These are phyloP conservation scores for Rostratula benghalensis DNA, from an alignment of 2,113 vertebrate species.

Conservation along the genomic window DNA sequence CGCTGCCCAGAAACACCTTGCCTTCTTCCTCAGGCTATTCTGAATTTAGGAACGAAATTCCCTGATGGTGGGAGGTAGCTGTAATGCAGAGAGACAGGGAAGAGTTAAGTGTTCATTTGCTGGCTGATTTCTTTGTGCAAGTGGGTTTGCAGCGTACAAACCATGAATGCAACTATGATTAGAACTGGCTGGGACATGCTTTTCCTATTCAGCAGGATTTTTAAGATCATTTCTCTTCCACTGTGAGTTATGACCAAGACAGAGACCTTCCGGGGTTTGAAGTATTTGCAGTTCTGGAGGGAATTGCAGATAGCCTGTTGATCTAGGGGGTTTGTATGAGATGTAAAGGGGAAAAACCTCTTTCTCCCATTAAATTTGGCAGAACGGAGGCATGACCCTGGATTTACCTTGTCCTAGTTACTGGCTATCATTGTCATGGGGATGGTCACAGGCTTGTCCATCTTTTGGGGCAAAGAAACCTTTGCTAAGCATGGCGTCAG, in stretches of 20 bases:
- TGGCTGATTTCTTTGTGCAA: not conserved
- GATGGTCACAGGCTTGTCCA: not conserved
- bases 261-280: not conserved
- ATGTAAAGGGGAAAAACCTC: not conserved
- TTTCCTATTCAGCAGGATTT: not conserved
- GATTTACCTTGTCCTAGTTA: not conserved
- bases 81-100: not conserved
- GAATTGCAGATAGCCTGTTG: not conserved
- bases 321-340: not conserved
- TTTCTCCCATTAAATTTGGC: not conserved
- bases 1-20: not conserved
- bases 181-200: not conserved
- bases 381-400: not conserved
- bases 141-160: not conserved
- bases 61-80: not conserved
- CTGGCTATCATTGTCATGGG: not conserved
- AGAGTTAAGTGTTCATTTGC: not conserved
- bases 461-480: not conserved
- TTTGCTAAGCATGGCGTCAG: not conserved
- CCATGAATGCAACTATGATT: not conserved
- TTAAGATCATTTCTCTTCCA: not conserved
- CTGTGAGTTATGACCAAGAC: not conserved
- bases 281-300: not conserved
- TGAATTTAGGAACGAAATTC: not conserved
- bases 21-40: not conserved